A percentile compares a stretch with the other conserved stretches of the same genome.
Evolutionary conservation across 2,888 invertebrate species (phyloP).

Genomic region (Zelleria hepariella): DNA sequence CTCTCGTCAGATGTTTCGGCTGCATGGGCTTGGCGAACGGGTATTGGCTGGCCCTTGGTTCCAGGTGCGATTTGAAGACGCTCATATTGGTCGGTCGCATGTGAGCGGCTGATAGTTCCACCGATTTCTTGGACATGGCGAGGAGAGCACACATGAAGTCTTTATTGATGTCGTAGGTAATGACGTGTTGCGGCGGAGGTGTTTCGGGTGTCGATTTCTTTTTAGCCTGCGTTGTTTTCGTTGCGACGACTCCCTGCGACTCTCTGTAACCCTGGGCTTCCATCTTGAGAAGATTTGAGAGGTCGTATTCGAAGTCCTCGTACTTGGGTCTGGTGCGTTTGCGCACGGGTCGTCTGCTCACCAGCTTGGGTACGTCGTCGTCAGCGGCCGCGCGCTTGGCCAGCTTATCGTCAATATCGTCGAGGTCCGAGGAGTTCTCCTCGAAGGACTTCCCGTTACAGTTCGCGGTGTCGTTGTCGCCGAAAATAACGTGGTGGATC

Average conservation of each 20-base stretch:
- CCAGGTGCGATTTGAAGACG: slow-evolving; percentile 27
- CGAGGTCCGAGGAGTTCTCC: slow-evolving; percentile 63
- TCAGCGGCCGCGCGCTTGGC: slow-evolving; percentile 24
- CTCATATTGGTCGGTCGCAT: slow-evolving; percentile 38
- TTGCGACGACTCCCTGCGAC: slow-evolving; percentile 29
- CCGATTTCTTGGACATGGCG: slow-evolving; percentile 45
- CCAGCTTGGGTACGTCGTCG: slow-evolving; percentile 27
- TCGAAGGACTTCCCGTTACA: slow-evolving; percentile 47
- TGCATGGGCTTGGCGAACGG: slow-evolving; percentile 52
- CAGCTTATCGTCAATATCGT: slow-evolving; percentile 46
- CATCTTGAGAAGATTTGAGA: slow-evolving; percentile 71
- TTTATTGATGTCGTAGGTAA: slow-evolving; percentile 25
- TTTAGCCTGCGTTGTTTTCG: slow-evolving; percentile 38
- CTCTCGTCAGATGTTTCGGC: slow-evolving; percentile 36
- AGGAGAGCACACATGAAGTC: slow-evolving; percentile 51
- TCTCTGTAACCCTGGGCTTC: slow-evolving; percentile 64
- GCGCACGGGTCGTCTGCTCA: slow-evolving; percentile 72
- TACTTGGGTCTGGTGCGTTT: slow-evolving; percentile 76
- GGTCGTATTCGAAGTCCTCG: slow-evolving; percentile 81
- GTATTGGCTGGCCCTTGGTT: slow-evolving; percentile 26
- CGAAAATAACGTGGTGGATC: slow-evolving; percentile 15
- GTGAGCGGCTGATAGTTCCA: slow-evolving; percentile 41
- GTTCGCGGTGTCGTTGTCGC: slow-evolving; percentile 29
- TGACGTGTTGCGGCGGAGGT: slow-evolving; percentile 24
- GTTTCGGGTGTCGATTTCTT: slow-evolving; percentile 37